phyloP scores from a whole-genome alignment of 2,113 vertebrate species.

The Clarias macrocephalus region DNA sequence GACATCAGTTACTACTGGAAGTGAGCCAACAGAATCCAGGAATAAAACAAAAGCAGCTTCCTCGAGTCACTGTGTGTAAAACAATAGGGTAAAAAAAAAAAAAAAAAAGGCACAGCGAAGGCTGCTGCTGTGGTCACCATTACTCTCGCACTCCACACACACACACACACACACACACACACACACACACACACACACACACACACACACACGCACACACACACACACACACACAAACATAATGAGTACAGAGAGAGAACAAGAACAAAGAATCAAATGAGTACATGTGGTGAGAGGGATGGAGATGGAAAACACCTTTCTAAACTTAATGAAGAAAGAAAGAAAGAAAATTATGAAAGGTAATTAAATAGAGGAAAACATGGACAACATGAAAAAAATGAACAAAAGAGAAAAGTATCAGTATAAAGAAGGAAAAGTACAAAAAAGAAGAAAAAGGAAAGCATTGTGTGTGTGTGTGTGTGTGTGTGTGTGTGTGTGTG shows the following conservation, averaged over 20 bases:
- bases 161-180: neutral
- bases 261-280: neutral
- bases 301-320: neutral
- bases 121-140: neutral
- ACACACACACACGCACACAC: conserved; percentile 1
- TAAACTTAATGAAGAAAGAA: neutral
- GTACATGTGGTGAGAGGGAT: conserved; percentile 1
- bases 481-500: neutral
- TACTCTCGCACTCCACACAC: neutral
- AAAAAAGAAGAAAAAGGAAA: neutral
- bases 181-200: neutral
- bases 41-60: conserved; percentile 24
- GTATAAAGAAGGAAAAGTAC: neutral
- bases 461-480: neutral
- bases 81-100: conserved; percentile 26
- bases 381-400: neutral
- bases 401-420: neutral
- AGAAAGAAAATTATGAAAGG: neutral
- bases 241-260: neutral
- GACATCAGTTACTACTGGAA: conserved; percentile 40
- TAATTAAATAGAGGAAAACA: neutral
- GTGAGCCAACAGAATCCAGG: conserved; percentile 27
- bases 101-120: neutral
- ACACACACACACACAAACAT: neutral
- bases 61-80: neutral